phyloP scores from a whole-genome alignment of 2,888 invertebrate genomes.

The Cryptocheilus praepositus region DNA sequence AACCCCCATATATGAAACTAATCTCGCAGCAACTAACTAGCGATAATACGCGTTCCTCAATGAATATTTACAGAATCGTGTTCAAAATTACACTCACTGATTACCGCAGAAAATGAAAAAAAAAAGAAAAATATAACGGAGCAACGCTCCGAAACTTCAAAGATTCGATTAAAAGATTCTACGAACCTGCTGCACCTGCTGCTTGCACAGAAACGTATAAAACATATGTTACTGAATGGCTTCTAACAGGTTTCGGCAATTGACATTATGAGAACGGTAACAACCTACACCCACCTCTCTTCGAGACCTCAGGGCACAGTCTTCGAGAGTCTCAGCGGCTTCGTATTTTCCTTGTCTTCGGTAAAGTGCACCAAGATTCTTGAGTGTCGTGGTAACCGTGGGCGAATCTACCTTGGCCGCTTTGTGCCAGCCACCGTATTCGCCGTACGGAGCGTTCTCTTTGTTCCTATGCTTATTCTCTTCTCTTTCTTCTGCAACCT shows the following conservation, averaged over 20 bases:
- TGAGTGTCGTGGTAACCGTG: conserved; percentile 97
- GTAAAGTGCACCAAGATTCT: conserved; percentile 98
- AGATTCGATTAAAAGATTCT: background rate
- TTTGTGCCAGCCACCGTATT: conserved; percentile 98
- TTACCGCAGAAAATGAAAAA: too few relatives aligned
- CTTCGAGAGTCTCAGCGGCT: conserved; percentile 98
- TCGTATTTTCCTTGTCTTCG: conserved; percentile 99
- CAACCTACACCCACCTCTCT: conserved; percentile 84
- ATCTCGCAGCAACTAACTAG: background rate
- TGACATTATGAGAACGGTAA: background rate
- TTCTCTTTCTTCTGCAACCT: conserved; percentile 97
- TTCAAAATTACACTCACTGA: too few relatives aligned
- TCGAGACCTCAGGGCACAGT: conserved; percentile 96
- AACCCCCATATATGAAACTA: conserved; percentile 2
- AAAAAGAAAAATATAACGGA: too few relatives aligned
- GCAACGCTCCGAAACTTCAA: too few relatives aligned
- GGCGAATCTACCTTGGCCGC: conserved; percentile 98
- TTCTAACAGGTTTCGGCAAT: conserved; percentile 2
- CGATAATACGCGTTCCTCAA: too few relatives aligned
- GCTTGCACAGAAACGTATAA: conserved; percentile 48
- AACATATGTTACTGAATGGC: conserved; percentile 15
- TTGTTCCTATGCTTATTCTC: conserved; percentile 94
- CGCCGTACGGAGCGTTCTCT: conserved; percentile 92
- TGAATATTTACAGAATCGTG: too few relatives aligned
- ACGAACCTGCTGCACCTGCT: conserved; percentile 72